A percentile compares a stretch with the other conserved stretches of the same genome.
Conservation (phyloP, 2,797 vertebrate species). For the Chiroxiphia lanceolata region DNA sequence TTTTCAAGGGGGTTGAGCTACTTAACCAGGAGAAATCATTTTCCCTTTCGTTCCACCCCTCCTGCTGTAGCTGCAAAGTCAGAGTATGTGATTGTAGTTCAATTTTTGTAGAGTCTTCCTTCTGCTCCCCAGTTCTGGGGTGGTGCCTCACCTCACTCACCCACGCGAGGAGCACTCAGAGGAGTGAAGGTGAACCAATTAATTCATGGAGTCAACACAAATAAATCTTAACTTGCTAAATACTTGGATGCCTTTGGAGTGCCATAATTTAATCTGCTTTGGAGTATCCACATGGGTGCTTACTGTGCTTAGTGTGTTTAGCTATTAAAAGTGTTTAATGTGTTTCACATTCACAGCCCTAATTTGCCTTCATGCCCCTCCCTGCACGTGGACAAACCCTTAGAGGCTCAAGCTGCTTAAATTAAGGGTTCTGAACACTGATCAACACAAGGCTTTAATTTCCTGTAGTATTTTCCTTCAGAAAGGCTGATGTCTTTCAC, state of each 20-base stretch:
- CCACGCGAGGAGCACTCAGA: neutral
- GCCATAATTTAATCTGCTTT: conserved; percentile 30
- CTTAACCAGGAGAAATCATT: neutral
- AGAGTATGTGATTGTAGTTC: neutral
- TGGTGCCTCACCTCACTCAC: neutral
- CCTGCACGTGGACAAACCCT: conserved; percentile 25
- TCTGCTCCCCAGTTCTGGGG: neutral
- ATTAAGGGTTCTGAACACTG: conserved; percentile 37
- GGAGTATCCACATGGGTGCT: conserved; percentile 17
- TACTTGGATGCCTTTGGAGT: neutral
- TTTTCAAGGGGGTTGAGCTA: neutral
- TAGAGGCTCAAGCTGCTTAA: conserved; percentile 31
- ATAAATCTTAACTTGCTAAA: conserved; percentile 8
- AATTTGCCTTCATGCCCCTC: conserved; percentile 1
- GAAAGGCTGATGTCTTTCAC: conserved; percentile 29
- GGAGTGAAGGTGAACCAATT: neutral
- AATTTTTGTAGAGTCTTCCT: neutral
- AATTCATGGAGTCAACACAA: neutral
- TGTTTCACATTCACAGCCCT: conserved; percentile 18
- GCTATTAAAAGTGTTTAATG: conserved; percentile 5
- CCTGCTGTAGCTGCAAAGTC: neutral
- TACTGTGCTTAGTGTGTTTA: neutral
- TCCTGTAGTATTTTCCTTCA: conserved; percentile 45
- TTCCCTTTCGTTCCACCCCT: neutral
- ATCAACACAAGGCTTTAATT: conserved; percentile 61